Evolutionary conservation across 2,888 invertebrate species (phyloP).

Genomic region (Eugnorisma glareosa): DNA sequence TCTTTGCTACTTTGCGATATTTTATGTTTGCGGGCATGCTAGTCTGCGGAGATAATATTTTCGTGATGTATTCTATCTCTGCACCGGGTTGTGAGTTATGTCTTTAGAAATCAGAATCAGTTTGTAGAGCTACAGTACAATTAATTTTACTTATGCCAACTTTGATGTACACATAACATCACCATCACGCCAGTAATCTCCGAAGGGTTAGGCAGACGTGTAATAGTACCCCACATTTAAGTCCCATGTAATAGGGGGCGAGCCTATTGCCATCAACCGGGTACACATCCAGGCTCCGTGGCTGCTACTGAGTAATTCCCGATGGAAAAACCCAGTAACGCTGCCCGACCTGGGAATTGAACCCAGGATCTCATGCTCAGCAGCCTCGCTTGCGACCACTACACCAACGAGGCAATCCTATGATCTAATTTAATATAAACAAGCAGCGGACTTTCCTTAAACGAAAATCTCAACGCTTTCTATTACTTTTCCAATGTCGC

Average conservation of each 20-base stretch:
- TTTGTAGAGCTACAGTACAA: background rate
- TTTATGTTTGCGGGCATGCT: background rate
- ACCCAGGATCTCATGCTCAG: no score
- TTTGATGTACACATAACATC: background rate
- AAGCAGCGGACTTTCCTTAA: background rate
- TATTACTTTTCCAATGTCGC: background rate
- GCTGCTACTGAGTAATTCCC: no score
- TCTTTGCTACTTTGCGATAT: slow-evolving; percentile 14
- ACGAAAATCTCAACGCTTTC: background rate
- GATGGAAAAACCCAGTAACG: no score
- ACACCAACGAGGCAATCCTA: no score
- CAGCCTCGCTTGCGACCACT: no score
- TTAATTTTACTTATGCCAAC: background rate
- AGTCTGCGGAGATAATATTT: slow-evolving; percentile 7
- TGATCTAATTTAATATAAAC: background rate
- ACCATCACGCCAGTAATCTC: no score
- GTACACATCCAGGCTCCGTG: no score
- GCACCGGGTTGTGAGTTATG: background rate
- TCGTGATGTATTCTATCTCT: background rate
- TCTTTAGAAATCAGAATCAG: background rate
- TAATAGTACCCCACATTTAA: no score
- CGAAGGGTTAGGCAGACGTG: no score
- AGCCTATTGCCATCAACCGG: no score
- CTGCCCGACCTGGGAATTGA: no score
- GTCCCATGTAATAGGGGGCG: no score